These are phyloP conservation scores for Agrotis ipsilon DNA, from an alignment of 2,888 invertebrate genomes.

Conservation along the genomic window DNA sequence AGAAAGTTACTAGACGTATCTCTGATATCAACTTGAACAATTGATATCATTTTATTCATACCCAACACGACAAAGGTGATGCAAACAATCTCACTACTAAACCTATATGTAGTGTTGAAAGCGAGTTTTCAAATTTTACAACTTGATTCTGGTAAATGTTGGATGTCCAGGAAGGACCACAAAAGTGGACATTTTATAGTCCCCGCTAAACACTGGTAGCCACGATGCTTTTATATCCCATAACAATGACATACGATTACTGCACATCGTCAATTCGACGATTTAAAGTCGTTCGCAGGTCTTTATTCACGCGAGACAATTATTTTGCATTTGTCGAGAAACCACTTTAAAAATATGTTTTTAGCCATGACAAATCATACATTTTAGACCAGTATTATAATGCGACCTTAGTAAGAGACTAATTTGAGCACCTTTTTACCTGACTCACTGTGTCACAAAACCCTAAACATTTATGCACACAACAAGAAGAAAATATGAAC, in stretches of 20 bases:
- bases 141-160: slow-evolving; percentile 49
- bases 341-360: slow-evolving; percentile 13
- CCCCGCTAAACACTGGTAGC: slow-evolving; percentile 77
- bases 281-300: slow-evolving; percentile 69
- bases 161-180: slow-evolving; percentile 53
- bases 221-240: slow-evolving; percentile 78
- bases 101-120: slow-evolving; percentile 5
- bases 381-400: not conserved
- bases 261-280: slow-evolving; percentile 71
- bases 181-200: slow-evolving; percentile 72
- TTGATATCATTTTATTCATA: slow-evolving; percentile 34
- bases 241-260: slow-evolving; percentile 83
- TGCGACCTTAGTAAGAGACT: not conserved
- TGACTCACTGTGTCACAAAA: slow-evolving; percentile 39
- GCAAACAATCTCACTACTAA: not conserved
- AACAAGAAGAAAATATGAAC: slow-evolving; percentile 78
- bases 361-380: not conserved
- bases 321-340: slow-evolving; percentile 42
- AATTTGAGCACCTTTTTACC: slow-evolving; percentile 10
- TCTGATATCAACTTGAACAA: slow-evolving; percentile 34
- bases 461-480: slow-evolving; percentile 66
- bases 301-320: slow-evolving; percentile 67
- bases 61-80: not conserved
- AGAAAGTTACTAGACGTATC: slow-evolving; percentile 34
- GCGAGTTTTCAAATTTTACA: slow-evolving; percentile 44